Evolutionary conservation across 2,888 invertebrate species (phyloP), one percentile per base, ranked within the genome.

Genomic region (Brassicogethes aeneus): DNA sequence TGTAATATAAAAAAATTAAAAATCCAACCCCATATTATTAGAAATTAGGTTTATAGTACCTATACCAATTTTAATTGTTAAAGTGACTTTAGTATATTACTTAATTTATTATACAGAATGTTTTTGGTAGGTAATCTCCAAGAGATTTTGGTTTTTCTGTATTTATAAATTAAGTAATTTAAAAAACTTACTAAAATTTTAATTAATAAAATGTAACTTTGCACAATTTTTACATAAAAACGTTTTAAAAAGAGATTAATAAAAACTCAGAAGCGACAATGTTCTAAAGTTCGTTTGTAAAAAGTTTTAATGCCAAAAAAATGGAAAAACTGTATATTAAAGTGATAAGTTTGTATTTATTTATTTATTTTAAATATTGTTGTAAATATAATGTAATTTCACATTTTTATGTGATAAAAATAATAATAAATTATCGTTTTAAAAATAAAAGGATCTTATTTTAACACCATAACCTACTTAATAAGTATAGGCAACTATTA

Each of bases 371-470:
- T n/a, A n/a, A 23, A 23, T 23, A 23, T 23, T 10, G 39, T 48
- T 53, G 52, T 52, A 53, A 41, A 54, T 52, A 54, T 45, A 46
- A 45, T 55, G 50, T 56, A 53, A 53, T 52, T 58, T 54, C 57
- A 56, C 57, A 54, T 56, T 44, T 47, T 39, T 46, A 53, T 52
- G 56, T 58, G 57, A 57, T 55, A n/a, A n/a, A n/a, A n/a, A n/a
- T n/a, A 55, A 52, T 51, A 56, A 56, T 43, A 44, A 42, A 53
- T 47, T 50, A 50, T 50, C 47, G 51, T 53, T 53, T 53, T 50
- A 51, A 23, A 23, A 23, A n/a, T n/a, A n/a, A n/a, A n/a, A n/a
- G n/a, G n/a, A n/a, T n/a, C n/a, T n/a, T n/a, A n/a, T n/a, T n/a
- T n/a, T n/a, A n/a, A n/a, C n/a, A n/a, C n/a, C n/a, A n/a, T n/a